Evolutionary conservation across 2,797 vertebrate genomes (phyloP), one percentile per base, ranked within the genome.

Genomic region (Acrocephalus scirpaceus): DNA sequence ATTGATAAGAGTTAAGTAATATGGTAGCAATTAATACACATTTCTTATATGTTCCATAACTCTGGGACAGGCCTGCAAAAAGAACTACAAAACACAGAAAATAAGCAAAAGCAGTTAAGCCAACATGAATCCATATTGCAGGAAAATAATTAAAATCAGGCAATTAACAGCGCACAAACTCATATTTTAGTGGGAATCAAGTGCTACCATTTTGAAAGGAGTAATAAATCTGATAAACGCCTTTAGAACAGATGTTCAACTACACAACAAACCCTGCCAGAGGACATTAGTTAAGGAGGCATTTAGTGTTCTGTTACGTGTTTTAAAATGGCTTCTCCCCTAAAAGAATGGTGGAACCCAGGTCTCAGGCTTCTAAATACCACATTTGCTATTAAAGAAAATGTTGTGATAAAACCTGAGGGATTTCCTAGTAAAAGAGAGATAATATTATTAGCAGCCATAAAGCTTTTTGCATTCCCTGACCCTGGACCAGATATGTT

Each of bases 1-100:
- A 94, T 75, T 92, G 65, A 78, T 66, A 40, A 71, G 81, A 94
- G 40, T 75, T 67, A 76, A 77, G 65, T 93, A 65, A 71, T 51
- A n/a, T 17, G 50, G 45, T 82, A 77, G 75, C 40, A 93, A 86
- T 90, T 92, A 92, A 85, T 93, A 30, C 8, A 14, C 13, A 66
- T 93, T 89, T 87, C 42, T 74, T 64, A 22, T 13, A 51, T 86
- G 50, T 74, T 86, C n/a, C 54, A 4, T 61, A 91, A 42, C 29
- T 80, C 48, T 74, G 47, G 61, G 61, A 50, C 30, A 48, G 69
- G 62, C 62, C 78, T 92, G 70, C 29, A 58, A 61, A 82, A 91
- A 75, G 25, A n/a, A 32, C 57, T 54, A 8, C 69, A 19, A 19
- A 50, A 80, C 42, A 71, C 16, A 65, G 79, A 90, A 86, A 90